Conservation (phyloP, 2,888 invertebrate genomes). For the Epirrita christyi region DNA sequence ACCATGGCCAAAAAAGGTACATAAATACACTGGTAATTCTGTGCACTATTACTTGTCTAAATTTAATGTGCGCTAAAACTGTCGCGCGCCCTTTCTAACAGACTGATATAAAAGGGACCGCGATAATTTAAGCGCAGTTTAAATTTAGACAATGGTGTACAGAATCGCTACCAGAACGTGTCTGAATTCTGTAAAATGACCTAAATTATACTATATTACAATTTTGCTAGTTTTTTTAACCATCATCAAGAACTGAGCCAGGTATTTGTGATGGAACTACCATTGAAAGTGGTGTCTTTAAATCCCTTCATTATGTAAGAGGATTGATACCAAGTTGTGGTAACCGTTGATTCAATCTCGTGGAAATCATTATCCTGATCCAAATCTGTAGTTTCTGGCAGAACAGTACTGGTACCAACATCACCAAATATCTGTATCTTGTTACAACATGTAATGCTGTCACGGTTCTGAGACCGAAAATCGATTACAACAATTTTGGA, state of each 20-base stretch:
- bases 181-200: too few species aligned
- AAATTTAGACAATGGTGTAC: too few species aligned
- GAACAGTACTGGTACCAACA: conserved; percentile 49
- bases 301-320: conserved; percentile 84
- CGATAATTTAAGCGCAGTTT: too few species aligned
- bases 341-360: conserved; percentile 69
- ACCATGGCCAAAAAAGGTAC: too few species aligned
- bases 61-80: too few species aligned
- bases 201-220: too few species aligned
- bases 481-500: conserved; percentile 68
- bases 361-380: conserved; percentile 50
- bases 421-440: conserved; percentile 73
- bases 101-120: too few species aligned
- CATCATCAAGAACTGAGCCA: conserved; percentile 66
- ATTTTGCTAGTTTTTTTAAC: conserved; percentile 36
- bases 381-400: conserved; percentile 35
- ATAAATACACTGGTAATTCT: too few species aligned
- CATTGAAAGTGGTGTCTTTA: conserved; percentile 83
- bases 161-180: too few species aligned
- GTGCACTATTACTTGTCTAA: too few species aligned
- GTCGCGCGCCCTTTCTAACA: too few species aligned
- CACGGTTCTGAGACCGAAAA: conserved; percentile 54
- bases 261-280: conserved; percentile 78
- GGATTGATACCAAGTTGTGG: conserved; percentile 81
- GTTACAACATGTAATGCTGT: conserved; percentile 68